Percentiles rank a stretch among this genome's conserved stretches.
Evolutionary conservation across 1,140 invertebrate species (phyloP).

Genomic region (Camponotus floridanus): DNA sequence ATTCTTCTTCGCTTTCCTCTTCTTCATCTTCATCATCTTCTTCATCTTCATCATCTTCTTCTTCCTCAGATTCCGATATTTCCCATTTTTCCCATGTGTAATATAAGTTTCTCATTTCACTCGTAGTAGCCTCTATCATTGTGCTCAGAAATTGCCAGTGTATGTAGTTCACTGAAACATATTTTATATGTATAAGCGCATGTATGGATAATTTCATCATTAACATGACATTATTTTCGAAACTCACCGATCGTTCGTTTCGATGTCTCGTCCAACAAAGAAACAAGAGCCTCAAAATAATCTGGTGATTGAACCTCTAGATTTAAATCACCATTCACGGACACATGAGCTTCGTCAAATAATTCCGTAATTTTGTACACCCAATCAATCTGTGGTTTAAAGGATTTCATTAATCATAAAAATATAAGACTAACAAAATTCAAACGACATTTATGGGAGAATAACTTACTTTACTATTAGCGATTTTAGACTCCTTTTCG

Average conservation of each 20-base stretch:
- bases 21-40: background rate
- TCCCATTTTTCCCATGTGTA: constrained; percentile 12
- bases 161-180: constrained; percentile 71
- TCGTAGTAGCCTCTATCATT: constrained; percentile 61
- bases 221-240: background rate
- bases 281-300: constrained; percentile 29
- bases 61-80: background rate
- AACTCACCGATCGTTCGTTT: constrained; percentile 59
- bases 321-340: background rate
- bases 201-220: background rate
- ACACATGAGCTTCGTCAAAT: constrained; percentile 5
- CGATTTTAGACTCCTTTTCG: background rate
- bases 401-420: background rate
- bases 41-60: background rate
- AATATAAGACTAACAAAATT: background rate
- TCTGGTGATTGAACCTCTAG: background rate
- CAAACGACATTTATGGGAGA: background rate
- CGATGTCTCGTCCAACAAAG: constrained; percentile 52
- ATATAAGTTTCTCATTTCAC: constrained; percentile 57
- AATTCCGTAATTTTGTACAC: constrained; percentile 9
- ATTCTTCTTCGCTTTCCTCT: background rate
- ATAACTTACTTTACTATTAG: constrained; percentile 36
- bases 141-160: constrained; percentile 72
- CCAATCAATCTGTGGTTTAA: constrained; percentile 54
- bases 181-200: background rate